Conservation (phyloP, 2,113 vertebrate genomes). For the Guaruba guarouba region DNA sequence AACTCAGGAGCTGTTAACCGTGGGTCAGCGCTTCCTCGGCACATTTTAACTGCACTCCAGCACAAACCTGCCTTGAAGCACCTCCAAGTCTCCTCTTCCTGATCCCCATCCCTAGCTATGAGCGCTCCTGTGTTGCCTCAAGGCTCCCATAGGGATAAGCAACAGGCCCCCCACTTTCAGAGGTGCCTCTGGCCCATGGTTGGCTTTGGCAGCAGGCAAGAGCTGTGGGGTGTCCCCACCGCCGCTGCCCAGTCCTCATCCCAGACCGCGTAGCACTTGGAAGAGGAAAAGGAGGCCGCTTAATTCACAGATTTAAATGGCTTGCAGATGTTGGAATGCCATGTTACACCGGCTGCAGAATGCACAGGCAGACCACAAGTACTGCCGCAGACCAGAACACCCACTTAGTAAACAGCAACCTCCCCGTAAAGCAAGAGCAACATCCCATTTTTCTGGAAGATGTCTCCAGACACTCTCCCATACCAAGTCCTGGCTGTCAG, state of each 20-base stretch:
- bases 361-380: slow-evolving; percentile 6
- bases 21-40: fast-evolving
- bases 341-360: not conserved
- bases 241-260: not conserved
- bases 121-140: not conserved
- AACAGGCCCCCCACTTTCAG: fast-evolving
- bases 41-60: not conserved
- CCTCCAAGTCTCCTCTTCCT: fast-evolving
- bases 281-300: not conserved
- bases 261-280: not conserved
- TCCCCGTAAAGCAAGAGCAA: not conserved
- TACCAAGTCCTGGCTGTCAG: not conserved
- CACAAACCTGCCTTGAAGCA: not conserved
- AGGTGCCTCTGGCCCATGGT: not conserved
- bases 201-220: not conserved
- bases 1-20: not conserved
- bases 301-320: slow-evolving; percentile 39
- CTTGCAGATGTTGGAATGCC: slow-evolving; percentile 64
- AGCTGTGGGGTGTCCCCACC: not conserved
- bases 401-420: slow-evolving; percentile 5
- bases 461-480: not conserved
- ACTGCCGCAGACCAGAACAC: slow-evolving; percentile 12
- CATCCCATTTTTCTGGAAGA: not conserved
- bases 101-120: fast-evolving
- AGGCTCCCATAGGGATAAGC: not conserved